Base-by-base conservation (phyloP, 2,888 invertebrate genomes). In the Drosophila cognata region DNA sequence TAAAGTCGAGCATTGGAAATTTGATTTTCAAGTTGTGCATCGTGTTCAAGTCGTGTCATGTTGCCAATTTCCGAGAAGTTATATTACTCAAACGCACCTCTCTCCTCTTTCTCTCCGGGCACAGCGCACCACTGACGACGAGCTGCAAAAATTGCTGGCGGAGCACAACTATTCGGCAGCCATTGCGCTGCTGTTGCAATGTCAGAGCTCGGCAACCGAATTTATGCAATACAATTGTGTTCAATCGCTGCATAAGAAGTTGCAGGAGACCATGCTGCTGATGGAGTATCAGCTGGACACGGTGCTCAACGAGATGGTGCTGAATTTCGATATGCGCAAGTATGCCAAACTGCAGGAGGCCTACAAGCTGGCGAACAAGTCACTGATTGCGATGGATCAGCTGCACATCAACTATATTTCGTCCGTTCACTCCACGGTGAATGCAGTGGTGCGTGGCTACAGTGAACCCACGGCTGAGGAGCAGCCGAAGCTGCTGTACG, bases 351-450 rank as follows among this genome's bases (percentile, higher is more conserved):
- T 99, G 0, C 97, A 98, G 90, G 95, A 95, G 80, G 99, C 99
- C 0, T 99, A 98, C 91, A 95, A 95, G 46, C 94, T 99, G 29
- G 93, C 99, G 5, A 98, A 98, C 1, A 99, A 99, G 93, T 97
- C 97, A 0, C 96, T 98, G 93, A 96, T 96, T 3, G 98, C 98
- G 0, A 97, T 98, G 95, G 99, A 99, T 92, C 98, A 98, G 92
- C 93, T 99, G 13, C 97, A 98, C 83, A 98, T 99, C 95, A 98
- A 99, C 92, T 98, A 98, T 89, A 97, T 98, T 0, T 98, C 98
- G 48, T 97, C 98, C 0, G 97, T 99, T 21, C 98, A 97, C 81
- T 96, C 96, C 74, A 95, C 96, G 0, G 96, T 97, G 0, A 95
- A 94, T 74, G 94, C 94, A 4, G 94, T 94, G 2, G 92, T 95